Percentiles rank a stretch among this genome's conserved stretches.
These are phyloP conservation scores for Pteropus rufus DNA, from an alignment of 2,797 vertebrate genomes.

Conservation along the genomic window DNA sequence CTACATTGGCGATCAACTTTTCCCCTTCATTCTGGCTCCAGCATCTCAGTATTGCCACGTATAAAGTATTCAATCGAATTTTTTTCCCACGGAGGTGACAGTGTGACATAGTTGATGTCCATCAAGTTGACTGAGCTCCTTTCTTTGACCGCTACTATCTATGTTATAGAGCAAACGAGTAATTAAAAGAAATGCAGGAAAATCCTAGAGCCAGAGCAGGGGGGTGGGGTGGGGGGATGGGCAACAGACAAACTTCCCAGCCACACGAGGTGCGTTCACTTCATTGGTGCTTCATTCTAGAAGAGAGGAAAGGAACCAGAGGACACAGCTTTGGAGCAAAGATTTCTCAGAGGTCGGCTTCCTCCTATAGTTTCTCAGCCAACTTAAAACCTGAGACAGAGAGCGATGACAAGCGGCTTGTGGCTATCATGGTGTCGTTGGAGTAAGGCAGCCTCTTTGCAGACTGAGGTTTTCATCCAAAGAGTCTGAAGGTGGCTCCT, in stretches of 20 bases:
- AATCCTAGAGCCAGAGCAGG: neutral
- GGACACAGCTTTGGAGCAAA: neutral
- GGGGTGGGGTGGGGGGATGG: too few relatives aligned
- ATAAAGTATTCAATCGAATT: neutral
- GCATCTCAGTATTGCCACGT: neutral
- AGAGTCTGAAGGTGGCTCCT: neutral
- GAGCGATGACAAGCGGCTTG: too few relatives aligned
- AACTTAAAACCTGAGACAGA: neutral
- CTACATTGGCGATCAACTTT: rapidly evolving
- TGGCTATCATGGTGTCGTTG: neutral
- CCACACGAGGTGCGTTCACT: rapidly evolving
- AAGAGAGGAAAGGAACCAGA: neutral
- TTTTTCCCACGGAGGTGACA: rapidly evolving
- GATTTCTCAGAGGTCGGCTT: too few relatives aligned
- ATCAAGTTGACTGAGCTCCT: neutral
- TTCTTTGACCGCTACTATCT: neutral
- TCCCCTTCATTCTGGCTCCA: neutral
- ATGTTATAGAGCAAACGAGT: neutral
- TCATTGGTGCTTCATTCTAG: neutral
- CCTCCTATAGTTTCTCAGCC: neutral
- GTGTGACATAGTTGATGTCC: neutral
- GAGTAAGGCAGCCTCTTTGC: neutral
- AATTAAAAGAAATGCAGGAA: neutral
- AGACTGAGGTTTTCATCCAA: neutral
- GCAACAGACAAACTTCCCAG: neutral